Evolutionary conservation across 2,888 invertebrate genomes (phyloP).

Genomic region (Drosophila anceps): DNA sequence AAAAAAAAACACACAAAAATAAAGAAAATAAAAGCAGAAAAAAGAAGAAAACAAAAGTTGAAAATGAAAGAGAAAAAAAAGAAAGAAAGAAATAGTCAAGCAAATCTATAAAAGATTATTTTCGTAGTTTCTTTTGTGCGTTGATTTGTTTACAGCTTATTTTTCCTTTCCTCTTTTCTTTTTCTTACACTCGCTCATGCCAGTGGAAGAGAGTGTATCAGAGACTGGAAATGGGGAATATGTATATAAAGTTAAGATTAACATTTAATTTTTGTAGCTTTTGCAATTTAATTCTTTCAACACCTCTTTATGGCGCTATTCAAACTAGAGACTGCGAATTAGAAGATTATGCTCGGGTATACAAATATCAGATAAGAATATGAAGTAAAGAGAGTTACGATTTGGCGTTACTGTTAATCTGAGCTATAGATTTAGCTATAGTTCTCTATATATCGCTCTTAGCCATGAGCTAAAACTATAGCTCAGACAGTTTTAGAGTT

Average conservation of each 20-base stretch:
- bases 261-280: neutral
- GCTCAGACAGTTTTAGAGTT: neutral
- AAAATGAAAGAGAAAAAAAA: conserved; percentile 26
- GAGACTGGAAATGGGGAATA: neutral
- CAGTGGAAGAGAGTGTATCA: neutral
- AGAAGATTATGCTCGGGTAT: neutral
- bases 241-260: neutral
- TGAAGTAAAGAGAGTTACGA: too few relatives aligned
- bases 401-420: neutral
- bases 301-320: neutral
- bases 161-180: conserved; percentile 45
- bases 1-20: conserved; percentile 17
- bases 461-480: neutral
- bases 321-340: too few relatives aligned
- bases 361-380: neutral
- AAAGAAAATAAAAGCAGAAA: conserved; percentile 12
- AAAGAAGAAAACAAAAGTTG: conserved; percentile 30
- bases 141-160: conserved; percentile 81
- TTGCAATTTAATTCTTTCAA: too few relatives aligned
- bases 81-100: conserved; percentile 28
- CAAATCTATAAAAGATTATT: conserved; percentile 79
- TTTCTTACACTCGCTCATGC: neutral
- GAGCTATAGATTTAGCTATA: neutral
- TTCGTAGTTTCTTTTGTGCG: conserved; percentile 80
- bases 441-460: too few relatives aligned